Percentiles rank a stretch among this genome's conserved stretches.
These are phyloP conservation scores for Priapulus caudatus DNA, from an alignment of 2,888 invertebrate genomes.

Conservation along the genomic window DNA sequence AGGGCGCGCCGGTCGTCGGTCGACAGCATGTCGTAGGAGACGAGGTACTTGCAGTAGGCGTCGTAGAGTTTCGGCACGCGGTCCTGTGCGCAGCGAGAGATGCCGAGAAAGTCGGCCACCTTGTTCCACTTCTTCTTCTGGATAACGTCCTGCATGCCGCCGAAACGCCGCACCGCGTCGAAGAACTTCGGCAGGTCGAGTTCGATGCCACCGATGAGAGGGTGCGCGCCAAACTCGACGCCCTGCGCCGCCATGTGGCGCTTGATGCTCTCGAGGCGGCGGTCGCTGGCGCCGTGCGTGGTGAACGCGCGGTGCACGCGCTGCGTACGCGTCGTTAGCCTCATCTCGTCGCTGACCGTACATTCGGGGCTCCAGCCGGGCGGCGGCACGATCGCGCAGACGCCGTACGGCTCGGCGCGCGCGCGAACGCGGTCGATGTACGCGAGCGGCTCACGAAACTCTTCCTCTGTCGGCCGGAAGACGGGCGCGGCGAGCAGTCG, in stretches of 20 bases:
- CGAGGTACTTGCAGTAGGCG: conserved; percentile 75
- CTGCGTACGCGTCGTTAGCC: conserved; percentile 77
- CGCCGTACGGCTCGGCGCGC: conserved; percentile 63
- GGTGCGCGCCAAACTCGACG: conserved; percentile 56
- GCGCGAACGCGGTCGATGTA: conserved; percentile 68
- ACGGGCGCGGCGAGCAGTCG: conserved; percentile 57
- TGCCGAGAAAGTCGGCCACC: conserved; percentile 52
- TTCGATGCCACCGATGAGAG: conserved; percentile 84
- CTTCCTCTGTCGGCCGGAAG: conserved; percentile 65
- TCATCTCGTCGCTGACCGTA: conserved; percentile 65
- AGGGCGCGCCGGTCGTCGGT: conserved; percentile 44
- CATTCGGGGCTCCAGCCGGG: conserved; percentile 53
- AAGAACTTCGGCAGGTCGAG: conserved; percentile 73
- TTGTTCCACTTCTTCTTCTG: conserved; percentile 76
- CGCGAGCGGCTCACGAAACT: conserved; percentile 71
- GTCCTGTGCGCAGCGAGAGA: conserved; percentile 47
- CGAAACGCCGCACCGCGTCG: conserved; percentile 67
- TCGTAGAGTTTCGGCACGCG: conserved; percentile 70
- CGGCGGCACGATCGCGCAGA: conserved; percentile 78
- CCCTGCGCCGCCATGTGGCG: conserved; percentile 65
- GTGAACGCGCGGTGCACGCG: conserved; percentile 68
- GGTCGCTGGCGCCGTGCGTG: conserved; percentile 71
- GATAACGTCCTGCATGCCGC: conserved; percentile 69
- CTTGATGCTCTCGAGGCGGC: conserved; percentile 69
- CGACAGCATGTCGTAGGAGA: conserved; percentile 77